Evolutionary conservation across 2,888 invertebrate species (phyloP).

Genomic region (Latrodectus elegans): DNA sequence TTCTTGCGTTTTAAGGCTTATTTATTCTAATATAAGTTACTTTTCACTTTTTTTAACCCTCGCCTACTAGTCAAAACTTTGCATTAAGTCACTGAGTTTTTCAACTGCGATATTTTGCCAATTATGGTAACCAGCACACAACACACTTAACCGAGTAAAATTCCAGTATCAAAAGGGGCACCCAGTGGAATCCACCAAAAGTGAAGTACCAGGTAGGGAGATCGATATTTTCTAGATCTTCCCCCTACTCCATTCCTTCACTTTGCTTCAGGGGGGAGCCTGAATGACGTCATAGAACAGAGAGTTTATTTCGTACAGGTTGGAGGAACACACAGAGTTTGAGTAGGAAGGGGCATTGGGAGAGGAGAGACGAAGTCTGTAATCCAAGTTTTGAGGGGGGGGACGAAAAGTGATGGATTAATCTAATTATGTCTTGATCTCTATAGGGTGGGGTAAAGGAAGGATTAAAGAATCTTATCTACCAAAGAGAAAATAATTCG

Average conservation of each 20-base stretch:
- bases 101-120: not conserved
- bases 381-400: not conserved
- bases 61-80: no score
- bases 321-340: not conserved
- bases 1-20: no score
- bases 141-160: not conserved
- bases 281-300: conserved; percentile 28
- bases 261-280: conserved; percentile 16
- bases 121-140: conserved; percentile 7
- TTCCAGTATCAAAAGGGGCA: conserved; percentile 5
- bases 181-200: conserved; percentile 4
- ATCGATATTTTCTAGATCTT: conserved; percentile 56
- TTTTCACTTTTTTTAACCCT: no score
- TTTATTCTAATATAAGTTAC: no score
- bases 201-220: not conserved
- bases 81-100: no score
- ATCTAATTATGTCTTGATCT: conserved; percentile 29
- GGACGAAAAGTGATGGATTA: conserved; percentile 32
- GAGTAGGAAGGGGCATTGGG: no score
- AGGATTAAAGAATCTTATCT: conserved; percentile 4
- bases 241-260: conserved; percentile 4
- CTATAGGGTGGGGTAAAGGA: not conserved
- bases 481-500: not conserved
- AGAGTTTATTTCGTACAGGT: conserved; percentile 38
- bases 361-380: not conserved